These are phyloP conservation scores for Sardina pilchardus DNA, from an alignment of 2,113 vertebrate species.

Conservation along the genomic window DNA sequence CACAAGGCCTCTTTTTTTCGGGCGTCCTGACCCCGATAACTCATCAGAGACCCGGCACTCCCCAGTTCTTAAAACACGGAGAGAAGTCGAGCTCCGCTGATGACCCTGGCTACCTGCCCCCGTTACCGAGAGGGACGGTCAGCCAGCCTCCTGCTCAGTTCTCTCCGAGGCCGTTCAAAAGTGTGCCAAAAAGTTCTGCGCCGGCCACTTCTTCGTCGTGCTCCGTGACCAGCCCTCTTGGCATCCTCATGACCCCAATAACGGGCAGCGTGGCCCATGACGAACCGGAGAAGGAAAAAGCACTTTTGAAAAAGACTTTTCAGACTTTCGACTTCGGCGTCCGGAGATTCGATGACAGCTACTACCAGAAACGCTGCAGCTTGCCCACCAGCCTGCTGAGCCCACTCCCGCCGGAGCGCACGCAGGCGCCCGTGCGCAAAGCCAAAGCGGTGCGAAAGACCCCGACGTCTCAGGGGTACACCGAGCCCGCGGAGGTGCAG, in stretches of 20 bases:
- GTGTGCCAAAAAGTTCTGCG: slow-evolving; percentile 2
- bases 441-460: slow-evolving; percentile 46
- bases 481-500: not conserved
- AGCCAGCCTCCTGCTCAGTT: slow-evolving; percentile 19
- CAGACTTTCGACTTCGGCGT: slow-evolving; percentile 38
- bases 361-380: slow-evolving; percentile 71
- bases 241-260: slow-evolving; percentile 61
- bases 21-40: slow-evolving; percentile 45
- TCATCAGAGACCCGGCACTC: slow-evolving; percentile 23
- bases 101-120: slow-evolving; percentile 39
- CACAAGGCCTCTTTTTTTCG: slow-evolving; percentile 42
- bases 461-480: slow-evolving; percentile 26
- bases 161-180: slow-evolving; percentile 48
- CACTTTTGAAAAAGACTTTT: too few species aligned
- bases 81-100: slow-evolving; percentile 1
- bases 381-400: slow-evolving; percentile 62
- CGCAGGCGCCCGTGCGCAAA: slow-evolving; percentile 49
- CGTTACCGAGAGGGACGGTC: slow-evolving; percentile 42
- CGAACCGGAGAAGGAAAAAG: slow-evolving; percentile 19
- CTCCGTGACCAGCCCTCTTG: slow-evolving; percentile 34
- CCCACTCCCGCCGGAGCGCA: slow-evolving; percentile 58
- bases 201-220: not conserved
- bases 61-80: not conserved
- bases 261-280: slow-evolving; percentile 34
- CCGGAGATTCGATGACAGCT: slow-evolving; percentile 63